These are phyloP conservation scores for Acrossocheilus fasciatus DNA, from an alignment of 2,797 vertebrate genomes.

Conservation along the genomic window DNA sequence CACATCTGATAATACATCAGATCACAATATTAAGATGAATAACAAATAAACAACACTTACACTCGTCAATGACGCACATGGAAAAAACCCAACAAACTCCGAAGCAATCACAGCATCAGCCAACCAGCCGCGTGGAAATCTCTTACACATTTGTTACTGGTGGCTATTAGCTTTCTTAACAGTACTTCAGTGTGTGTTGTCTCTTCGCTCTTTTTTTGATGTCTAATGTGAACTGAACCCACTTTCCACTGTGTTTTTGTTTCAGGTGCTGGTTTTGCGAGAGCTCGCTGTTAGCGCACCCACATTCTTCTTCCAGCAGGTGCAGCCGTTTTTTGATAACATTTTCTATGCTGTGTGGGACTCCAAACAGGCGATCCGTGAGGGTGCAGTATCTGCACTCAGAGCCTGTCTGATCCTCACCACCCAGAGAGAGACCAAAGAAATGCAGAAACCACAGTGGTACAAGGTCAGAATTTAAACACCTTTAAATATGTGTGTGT, in stretches of 20 bases:
- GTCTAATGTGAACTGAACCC: neutral
- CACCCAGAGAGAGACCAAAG: slow-evolving; percentile 96
- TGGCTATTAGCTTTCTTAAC: neutral
- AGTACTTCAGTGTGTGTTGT: neutral
- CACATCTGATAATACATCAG: too few relatives aligned
- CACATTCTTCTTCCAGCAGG: slow-evolving; percentile 99
- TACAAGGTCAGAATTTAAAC: slow-evolving; percentile 86
- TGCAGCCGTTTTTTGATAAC: slow-evolving; percentile 98
- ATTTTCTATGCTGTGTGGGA: slow-evolving; percentile 99
- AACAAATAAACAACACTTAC: too few relatives aligned
- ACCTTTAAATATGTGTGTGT: neutral
- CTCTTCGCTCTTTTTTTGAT: neutral
- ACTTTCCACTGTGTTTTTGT: slow-evolving; percentile 20
- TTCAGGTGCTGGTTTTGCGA: slow-evolving; percentile 92
- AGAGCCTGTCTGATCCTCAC: slow-evolving; percentile 96
- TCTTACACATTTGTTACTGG: neutral
- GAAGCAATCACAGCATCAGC: too few relatives aligned
- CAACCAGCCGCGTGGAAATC: too few relatives aligned
- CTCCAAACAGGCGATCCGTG: slow-evolving; percentile 96
- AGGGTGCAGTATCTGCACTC: slow-evolving; percentile 94
- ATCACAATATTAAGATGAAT: too few relatives aligned
- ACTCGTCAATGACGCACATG: too few relatives aligned
- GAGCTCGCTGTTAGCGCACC: slow-evolving; percentile 97
- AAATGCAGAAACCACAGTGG: slow-evolving; percentile 99
- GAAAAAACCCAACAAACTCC: too few relatives aligned